These are phyloP conservation scores for Geopemphigus sp. DNA, from an alignment of 1,140 invertebrate genomes.

Conservation along the genomic window DNA sequence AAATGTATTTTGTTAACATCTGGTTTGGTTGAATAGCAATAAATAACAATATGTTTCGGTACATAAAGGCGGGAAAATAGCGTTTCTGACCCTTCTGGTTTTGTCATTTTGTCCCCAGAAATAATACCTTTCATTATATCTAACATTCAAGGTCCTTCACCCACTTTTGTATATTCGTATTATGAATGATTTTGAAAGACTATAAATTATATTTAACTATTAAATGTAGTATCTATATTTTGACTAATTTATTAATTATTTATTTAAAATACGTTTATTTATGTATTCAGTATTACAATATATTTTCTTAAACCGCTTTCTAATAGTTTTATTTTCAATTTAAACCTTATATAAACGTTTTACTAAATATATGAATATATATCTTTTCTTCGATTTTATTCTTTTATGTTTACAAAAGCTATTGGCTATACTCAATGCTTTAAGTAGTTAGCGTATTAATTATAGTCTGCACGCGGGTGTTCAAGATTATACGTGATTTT, in stretches of 20 bases:
- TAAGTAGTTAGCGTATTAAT: neutral
- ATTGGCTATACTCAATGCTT: neutral
- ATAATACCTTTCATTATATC: constrained; percentile 6
- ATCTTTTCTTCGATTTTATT: neutral
- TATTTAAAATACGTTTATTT: too few species aligned
- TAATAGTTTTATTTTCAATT: too few species aligned
- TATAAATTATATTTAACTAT: too few species aligned
- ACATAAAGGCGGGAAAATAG: constrained; percentile 32
- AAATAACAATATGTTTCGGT: constrained; percentile 13
- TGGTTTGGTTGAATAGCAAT: constrained; percentile 24
- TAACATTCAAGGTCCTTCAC: neutral
- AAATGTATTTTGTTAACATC: constrained; percentile 4
- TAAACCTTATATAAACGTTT: too few species aligned
- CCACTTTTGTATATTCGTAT: too few species aligned
- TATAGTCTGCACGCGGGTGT: constrained; percentile 15
- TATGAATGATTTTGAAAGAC: too few species aligned
- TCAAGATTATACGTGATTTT: constrained; percentile 45
- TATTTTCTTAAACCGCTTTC: too few species aligned
- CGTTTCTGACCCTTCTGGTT: constrained; percentile 5
- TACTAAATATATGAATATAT: neutral
- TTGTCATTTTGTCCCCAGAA: constrained; percentile 14
- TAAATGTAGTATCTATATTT: too few species aligned
- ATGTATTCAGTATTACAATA: too few species aligned
- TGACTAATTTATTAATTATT: too few species aligned
- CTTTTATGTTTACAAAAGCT: neutral